Evolutionary conservation across 2,797 vertebrate species (phyloP).

Genomic region (Mionectes olivaceus): DNA sequence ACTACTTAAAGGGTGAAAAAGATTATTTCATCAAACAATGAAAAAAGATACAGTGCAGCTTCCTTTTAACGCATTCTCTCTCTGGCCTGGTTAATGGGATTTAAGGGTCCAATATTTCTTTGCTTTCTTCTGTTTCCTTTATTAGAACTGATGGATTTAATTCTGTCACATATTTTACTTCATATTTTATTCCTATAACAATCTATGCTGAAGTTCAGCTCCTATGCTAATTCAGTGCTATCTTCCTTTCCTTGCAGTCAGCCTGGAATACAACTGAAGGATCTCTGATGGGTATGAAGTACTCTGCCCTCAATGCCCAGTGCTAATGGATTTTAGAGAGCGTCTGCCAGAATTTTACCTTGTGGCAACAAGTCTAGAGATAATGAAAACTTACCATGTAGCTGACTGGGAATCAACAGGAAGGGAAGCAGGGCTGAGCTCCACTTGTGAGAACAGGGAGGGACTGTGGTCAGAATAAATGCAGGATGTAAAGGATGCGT

Average conservation of each 20-base stretch:
- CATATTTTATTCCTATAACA: slow-evolving; percentile 71
- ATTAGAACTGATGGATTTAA: slow-evolving; percentile 77
- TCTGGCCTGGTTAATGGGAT: slow-evolving; percentile 76
- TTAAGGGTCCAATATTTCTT: slow-evolving; percentile 73
- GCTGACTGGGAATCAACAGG: slow-evolving; percentile 61
- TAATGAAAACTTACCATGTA: slow-evolving; percentile 66
- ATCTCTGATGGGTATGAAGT: slow-evolving; percentile 61
- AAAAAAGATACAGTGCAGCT: slow-evolving; percentile 75
- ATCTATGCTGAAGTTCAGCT: slow-evolving; percentile 69
- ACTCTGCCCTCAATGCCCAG: slow-evolving; percentile 45
- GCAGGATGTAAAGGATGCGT: slow-evolving; percentile 61
- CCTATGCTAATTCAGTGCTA: slow-evolving; percentile 68
- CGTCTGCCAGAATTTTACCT: slow-evolving; percentile 54
- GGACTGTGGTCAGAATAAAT: slow-evolving; percentile 60
- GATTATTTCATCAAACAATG: slow-evolving; percentile 82
- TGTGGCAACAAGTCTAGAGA: slow-evolving; percentile 51
- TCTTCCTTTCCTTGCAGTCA: slow-evolving; percentile 40
- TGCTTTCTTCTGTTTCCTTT: slow-evolving; percentile 74
- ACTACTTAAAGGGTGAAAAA: slow-evolving; percentile 80
- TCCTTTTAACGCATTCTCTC: slow-evolving; percentile 75
- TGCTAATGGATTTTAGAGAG: slow-evolving; percentile 62
- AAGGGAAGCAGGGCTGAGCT: slow-evolving; percentile 57
- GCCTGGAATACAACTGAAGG: slow-evolving; percentile 41
- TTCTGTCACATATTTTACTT: slow-evolving; percentile 74
- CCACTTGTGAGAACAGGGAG: slow-evolving; percentile 38